phyloP scores from a whole-genome alignment of 2,797 vertebrate genomes.

The Choloepus didactylus region DNA sequence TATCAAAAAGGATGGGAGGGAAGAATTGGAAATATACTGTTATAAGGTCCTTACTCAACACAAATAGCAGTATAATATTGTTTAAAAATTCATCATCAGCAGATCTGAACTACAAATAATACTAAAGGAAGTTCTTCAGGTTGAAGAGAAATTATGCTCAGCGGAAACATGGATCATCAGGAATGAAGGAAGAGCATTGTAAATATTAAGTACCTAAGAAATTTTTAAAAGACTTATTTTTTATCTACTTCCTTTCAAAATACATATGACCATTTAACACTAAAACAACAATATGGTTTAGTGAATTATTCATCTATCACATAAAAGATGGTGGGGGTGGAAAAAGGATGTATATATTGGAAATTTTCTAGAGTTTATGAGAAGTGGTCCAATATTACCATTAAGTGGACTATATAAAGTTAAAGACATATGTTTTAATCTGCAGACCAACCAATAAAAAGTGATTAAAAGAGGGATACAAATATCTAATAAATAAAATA shows the following conservation, averaged over 20 bases:
- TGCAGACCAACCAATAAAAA: not conserved
- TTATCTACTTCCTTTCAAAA: not conserved
- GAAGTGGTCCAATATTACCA: not conserved
- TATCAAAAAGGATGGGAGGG: too few relatives aligned
- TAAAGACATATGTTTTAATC: not conserved
- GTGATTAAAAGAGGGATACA: not conserved
- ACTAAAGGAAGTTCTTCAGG: not conserved
- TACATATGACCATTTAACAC: not conserved
- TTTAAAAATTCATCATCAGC: not conserved
- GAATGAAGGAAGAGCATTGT: not conserved
- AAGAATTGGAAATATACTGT: not conserved
- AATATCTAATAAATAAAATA: too few relatives aligned
- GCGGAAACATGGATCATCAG: not conserved
- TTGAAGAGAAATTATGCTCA: not conserved
- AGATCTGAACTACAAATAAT: not conserved
- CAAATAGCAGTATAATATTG: too few relatives aligned
- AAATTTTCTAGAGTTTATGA: not conserved
- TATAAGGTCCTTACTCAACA: too few relatives aligned
- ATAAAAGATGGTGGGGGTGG: not conserved
- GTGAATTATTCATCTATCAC: not conserved
- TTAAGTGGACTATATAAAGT: not conserved
- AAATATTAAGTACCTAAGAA: not conserved
- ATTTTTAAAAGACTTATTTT: not conserved
- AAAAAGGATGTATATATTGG: not conserved
- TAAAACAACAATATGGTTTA: not conserved